These are phyloP conservation scores for Hyppa rectilinea DNA, from an alignment of 2,888 invertebrate species.

Conservation along the genomic window DNA sequence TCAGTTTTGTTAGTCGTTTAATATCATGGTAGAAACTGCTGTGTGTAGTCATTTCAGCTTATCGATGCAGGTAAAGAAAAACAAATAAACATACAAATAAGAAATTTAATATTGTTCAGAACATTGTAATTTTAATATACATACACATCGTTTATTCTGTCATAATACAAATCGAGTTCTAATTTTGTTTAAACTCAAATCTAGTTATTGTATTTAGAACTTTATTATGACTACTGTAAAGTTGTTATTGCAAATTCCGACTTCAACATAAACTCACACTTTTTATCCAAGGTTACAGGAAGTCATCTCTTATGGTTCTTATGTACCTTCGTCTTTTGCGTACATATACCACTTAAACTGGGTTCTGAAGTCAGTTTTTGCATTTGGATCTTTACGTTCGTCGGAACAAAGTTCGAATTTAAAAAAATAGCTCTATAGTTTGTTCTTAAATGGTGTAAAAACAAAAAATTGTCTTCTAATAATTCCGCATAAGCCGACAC, in stretches of 20 bases:
- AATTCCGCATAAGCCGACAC: not conserved
- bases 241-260: not conserved
- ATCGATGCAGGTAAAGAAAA: not conserved
- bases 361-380: not conserved
- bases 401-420: not conserved
- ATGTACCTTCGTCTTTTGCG: not conserved
- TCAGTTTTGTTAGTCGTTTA: conserved; percentile 29
- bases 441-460: not conserved
- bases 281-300: not conserved
- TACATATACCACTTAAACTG: not conserved
- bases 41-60: not conserved
- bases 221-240: not conserved
- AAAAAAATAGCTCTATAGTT: not conserved
- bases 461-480: not conserved
- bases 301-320: too few relatives aligned
- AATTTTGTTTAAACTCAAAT: not conserved
- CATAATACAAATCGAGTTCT: not conserved
- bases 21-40: not conserved
- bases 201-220: not conserved
- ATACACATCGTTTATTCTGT: too few relatives aligned
- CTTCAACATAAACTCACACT: not conserved
- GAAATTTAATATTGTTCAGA: not conserved
- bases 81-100: not conserved
- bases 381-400: not conserved
- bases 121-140: too few relatives aligned